Evolutionary conservation across 1,140 invertebrate genomes (phyloP).

Genomic region (Hyposmocoma kahamanoa): DNA sequence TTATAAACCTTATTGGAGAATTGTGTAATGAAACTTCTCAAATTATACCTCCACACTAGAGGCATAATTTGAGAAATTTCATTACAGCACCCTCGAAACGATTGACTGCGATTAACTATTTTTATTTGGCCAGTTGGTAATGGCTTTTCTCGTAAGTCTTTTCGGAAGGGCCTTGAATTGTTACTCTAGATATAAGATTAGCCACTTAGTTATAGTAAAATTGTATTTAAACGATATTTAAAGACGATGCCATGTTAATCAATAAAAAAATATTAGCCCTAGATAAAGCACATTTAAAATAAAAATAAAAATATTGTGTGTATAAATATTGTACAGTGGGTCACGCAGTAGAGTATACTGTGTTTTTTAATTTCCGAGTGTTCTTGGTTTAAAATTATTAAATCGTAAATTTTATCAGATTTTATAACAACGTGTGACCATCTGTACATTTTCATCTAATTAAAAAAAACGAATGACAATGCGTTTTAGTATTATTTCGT

Average conservation of each 20-base stretch:
- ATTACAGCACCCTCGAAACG: no score
- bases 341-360: no score
- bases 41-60: no score
- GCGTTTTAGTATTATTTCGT: slow-evolving; percentile 67
- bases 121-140: no score
- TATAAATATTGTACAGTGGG: not conserved
- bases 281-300: slow-evolving; percentile 25
- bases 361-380: slow-evolving; percentile 16
- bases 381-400: no score
- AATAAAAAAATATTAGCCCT: slow-evolving; percentile 29
- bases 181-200: slow-evolving; percentile 37
- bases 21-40: no score
- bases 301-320: not conserved
- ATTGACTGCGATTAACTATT: no score
- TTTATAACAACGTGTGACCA: no score
- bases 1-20: no score
- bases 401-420: no score
- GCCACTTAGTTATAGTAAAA: slow-evolving; percentile 21
- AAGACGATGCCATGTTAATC: slow-evolving; percentile 56
- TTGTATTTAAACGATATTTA: slow-evolving; percentile 15
- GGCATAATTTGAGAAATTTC: no score
- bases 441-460: slow-evolving; percentile 8
- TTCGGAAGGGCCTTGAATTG: slow-evolving; percentile 49
- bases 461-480: slow-evolving; percentile 45
- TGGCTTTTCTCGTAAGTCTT: no score